Percentiles rank a stretch among this genome's conserved stretches.
phyloP scores from a whole-genome alignment of 35 echinoderm and acorn worm genomes.

The Amphiura filiformis region DNA sequence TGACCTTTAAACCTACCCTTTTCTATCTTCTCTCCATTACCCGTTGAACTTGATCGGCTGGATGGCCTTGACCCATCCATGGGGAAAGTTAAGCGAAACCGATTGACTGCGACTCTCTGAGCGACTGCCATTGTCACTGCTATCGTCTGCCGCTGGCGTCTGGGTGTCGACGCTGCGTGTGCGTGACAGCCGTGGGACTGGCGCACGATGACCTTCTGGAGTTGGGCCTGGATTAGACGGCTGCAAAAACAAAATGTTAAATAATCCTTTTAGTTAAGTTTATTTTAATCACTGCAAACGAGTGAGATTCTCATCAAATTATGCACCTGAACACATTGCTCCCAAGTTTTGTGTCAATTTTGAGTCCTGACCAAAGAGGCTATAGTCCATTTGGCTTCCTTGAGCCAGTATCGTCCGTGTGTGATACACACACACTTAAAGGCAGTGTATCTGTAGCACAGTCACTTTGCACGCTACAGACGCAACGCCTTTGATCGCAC shows the following conservation, averaged over 20 bases:
- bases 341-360: too few relatives aligned
- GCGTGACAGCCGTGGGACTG: slow-evolving; percentile 59
- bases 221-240: slow-evolving; percentile 13
- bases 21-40: slow-evolving; percentile 72
- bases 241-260: slow-evolving; percentile 10
- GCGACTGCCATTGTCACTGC: slow-evolving; percentile 55
- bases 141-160: slow-evolving; percentile 65
- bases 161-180: slow-evolving; percentile 73
- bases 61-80: slow-evolving; percentile 85
- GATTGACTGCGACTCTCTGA: slow-evolving; percentile 72
- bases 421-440: too few relatives aligned
- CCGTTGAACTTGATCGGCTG: slow-evolving; percentile 85
- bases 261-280: too few relatives aligned
- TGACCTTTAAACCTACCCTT: slow-evolving; percentile 80
- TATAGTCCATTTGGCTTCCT: too few relatives aligned
- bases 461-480: too few relatives aligned
- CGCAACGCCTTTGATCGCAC: too few relatives aligned
- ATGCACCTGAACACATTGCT: too few relatives aligned
- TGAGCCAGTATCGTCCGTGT: too few relatives aligned
- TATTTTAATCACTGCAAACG: too few relatives aligned
- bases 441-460: too few relatives aligned
- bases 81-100: slow-evolving; percentile 60
- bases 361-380: too few relatives aligned
- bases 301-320: too few relatives aligned
- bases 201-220: slow-evolving; percentile 79